Conservation (phyloP, 1,140 invertebrate species). For the Drosophila malerkotliana region DNA sequence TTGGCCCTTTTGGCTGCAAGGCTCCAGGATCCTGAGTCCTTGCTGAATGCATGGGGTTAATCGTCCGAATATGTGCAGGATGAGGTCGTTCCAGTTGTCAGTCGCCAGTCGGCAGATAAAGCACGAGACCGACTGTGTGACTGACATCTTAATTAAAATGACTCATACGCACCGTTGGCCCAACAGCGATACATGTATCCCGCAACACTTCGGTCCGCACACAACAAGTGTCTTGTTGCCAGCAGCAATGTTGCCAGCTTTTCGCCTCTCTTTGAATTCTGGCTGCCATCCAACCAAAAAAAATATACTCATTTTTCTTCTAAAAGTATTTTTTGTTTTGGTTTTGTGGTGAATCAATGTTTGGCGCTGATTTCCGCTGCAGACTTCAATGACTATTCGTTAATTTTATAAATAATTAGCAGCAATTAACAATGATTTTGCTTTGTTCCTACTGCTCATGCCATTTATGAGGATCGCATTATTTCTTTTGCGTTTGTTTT, state of each 20-base stretch:
- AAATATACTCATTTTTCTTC: slow-evolving; percentile 24
- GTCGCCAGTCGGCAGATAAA: slow-evolving; percentile 46
- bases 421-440: slow-evolving; percentile 51
- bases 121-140: slow-evolving; percentile 43
- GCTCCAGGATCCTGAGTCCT: slow-evolving; percentile 16
- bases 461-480: slow-evolving; percentile 32
- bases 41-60: slow-evolving; percentile 50
- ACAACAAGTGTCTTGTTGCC: slow-evolving; percentile 65
- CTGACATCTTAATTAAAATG: slow-evolving; percentile 72
- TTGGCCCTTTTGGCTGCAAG: slow-evolving; percentile 17
- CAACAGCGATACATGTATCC: slow-evolving; percentile 32
- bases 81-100: slow-evolving; percentile 39
- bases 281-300: slow-evolving; percentile 25
- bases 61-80: slow-evolving; percentile 37
- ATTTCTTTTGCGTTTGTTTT: not conserved
- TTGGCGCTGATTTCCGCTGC: slow-evolving; percentile 36
- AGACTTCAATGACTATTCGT: slow-evolving; percentile 35
- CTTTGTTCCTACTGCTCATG: slow-evolving; percentile 9
- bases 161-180: slow-evolving; percentile 30
- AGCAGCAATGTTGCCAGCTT: not conserved
- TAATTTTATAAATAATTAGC: slow-evolving; percentile 64
- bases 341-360: slow-evolving; percentile 19
- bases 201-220: slow-evolving; percentile 35
- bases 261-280: slow-evolving; percentile 6
- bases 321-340: slow-evolving; percentile 5